Conservation (phyloP, 1,140 invertebrate species). For the Polypedilum vanderplanki region DNA sequence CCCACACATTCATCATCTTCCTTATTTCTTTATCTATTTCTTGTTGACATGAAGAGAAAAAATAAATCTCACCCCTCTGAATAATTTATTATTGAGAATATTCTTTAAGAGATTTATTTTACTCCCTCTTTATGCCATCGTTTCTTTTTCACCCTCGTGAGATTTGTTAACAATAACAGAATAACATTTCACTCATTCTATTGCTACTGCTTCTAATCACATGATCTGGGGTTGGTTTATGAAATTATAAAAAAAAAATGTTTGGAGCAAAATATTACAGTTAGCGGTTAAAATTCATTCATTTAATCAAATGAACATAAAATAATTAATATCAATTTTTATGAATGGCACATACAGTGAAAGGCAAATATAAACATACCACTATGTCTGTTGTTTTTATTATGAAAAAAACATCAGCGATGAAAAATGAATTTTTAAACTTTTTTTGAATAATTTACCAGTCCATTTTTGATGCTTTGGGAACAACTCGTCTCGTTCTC, state of each 20-base stretch:
- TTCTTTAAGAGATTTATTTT: conserved; percentile 27
- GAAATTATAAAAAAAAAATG: no score
- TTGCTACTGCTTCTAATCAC: no score
- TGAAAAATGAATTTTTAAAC: conserved; percentile 21
- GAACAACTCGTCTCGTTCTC: background rate
- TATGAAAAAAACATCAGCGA: background rate
- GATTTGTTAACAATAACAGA: no score
- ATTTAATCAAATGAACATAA: conserved; percentile 9
- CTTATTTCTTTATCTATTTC: no score
- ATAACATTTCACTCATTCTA: no score
- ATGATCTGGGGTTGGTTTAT: no score
- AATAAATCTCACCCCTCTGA: background rate
- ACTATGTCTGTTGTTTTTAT: background rate
- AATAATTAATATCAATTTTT: conserved; percentile 17
- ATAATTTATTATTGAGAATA: background rate
- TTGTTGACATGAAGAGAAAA: background rate
- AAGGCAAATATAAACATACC: background rate
- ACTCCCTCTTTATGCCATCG: background rate
- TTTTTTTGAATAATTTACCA: background rate
- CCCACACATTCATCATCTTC: background rate
- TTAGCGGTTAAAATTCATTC: background rate
- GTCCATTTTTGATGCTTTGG: background rate
- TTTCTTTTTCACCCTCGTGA: no score
- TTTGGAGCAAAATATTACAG: background rate
- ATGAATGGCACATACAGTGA: background rate